Conservation (phyloP, 2,797 vertebrate species). For the Amazona finschi region DNA sequence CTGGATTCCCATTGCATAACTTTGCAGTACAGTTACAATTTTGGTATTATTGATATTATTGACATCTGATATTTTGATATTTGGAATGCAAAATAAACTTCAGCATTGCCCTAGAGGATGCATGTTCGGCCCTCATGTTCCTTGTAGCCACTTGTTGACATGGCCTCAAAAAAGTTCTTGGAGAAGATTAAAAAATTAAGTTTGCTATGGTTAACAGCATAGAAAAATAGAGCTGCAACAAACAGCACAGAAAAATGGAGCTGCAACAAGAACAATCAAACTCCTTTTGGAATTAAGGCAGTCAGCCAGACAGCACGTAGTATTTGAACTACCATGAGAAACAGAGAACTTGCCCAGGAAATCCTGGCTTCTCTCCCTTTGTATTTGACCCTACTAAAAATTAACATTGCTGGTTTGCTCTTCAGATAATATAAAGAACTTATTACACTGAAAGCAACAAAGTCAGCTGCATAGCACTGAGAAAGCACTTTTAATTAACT, state of each 20-base stretch:
- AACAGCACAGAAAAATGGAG: not conserved
- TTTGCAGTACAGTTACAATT: not conserved
- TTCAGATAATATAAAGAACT: not conserved
- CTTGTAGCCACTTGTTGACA: not conserved
- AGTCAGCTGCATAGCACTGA: not conserved
- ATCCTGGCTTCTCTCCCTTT: not conserved
- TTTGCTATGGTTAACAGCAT: not conserved
- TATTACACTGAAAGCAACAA: not conserved
- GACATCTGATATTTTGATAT: not conserved
- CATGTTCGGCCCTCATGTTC: not conserved
- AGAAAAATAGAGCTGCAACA: not conserved
- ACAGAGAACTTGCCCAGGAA: not conserved
- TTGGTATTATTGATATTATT: not conserved
- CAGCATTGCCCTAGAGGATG: not conserved
- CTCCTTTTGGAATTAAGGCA: not conserved
- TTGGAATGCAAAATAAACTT: not conserved
- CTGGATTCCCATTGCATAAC: not conserved
- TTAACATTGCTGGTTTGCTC: not conserved
- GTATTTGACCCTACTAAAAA: not conserved
- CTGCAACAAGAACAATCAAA: not conserved
- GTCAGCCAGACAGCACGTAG: not conserved
- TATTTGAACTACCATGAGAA: not conserved
- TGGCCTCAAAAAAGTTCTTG: not conserved
- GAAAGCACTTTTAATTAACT: slow-evolving; percentile 19
- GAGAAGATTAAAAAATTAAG: not conserved